Conservation (phyloP, 2,113 vertebrate genomes). For the Oenanthe melanoleuca region DNA sequence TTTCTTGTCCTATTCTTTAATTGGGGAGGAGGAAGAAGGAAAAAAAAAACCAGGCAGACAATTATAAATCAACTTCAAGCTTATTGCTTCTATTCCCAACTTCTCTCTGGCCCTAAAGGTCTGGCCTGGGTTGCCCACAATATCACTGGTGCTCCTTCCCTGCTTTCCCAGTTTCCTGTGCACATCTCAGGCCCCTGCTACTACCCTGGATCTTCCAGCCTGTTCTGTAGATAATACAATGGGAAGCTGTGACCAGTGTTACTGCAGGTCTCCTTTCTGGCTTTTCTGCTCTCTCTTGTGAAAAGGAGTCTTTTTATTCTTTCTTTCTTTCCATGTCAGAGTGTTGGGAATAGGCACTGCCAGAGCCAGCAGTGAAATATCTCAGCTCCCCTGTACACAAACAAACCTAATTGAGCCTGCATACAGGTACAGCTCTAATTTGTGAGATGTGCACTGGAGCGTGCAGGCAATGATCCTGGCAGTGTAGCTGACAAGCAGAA, state of each 20-base stretch:
- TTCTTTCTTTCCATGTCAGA: background rate
- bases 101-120: background rate
- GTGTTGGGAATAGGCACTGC: background rate
- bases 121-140: rapidly evolving
- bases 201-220: background rate
- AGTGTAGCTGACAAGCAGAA: background rate
- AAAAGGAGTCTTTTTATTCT: background rate
- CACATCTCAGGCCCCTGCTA: background rate
- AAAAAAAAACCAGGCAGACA: too few relatives aligned
- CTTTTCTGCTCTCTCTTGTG: background rate
- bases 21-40: rapidly evolving
- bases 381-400: background rate
- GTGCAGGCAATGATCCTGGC: background rate
- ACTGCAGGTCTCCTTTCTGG: background rate
- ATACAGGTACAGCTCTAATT: constrained; percentile 28
- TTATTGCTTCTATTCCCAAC: background rate
- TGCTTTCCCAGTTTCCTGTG: background rate
- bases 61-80: background rate
- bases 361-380: background rate
- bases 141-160: background rate
- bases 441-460: constrained; percentile 30
- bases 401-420: background rate
- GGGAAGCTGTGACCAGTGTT: background rate
- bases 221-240: background rate
- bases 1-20: background rate